These are phyloP conservation scores for Blastobasis lacticolella DNA, from an alignment of 2,888 invertebrate species.

Conservation along the genomic window DNA sequence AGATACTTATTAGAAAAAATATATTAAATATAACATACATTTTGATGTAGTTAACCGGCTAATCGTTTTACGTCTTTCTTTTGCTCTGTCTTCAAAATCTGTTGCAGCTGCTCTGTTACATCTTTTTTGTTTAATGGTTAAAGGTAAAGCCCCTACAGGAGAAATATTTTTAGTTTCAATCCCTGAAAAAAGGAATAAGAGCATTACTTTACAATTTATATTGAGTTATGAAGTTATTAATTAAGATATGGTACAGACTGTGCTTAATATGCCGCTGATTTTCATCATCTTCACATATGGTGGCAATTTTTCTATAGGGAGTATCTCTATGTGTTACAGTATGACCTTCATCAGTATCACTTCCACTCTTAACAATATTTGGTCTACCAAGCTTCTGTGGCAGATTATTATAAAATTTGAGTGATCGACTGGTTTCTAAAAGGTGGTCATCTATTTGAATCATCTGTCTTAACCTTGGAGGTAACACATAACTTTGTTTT, in stretches of 20 bases:
- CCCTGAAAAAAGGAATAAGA: slow-evolving; percentile 1
- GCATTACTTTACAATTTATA: neutral
- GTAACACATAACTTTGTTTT: slow-evolving; percentile 26
- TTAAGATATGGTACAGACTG: slow-evolving; percentile 31
- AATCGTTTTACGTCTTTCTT: slow-evolving; percentile 24
- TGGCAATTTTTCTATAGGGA: slow-evolving; percentile 50
- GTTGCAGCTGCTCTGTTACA: slow-evolving; percentile 25
- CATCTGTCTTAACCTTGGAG: slow-evolving; percentile 46
- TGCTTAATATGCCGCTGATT: slow-evolving; percentile 36
- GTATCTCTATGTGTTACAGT: slow-evolving; percentile 27
- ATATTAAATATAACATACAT: slow-evolving; percentile 26
- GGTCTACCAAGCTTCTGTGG: neutral
- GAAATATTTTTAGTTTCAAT: slow-evolving; percentile 9
- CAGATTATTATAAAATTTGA: slow-evolving; percentile 19
- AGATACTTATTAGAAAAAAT: neutral
- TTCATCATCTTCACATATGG: slow-evolving; percentile 53
- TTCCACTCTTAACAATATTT: neutral
- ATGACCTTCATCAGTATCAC: slow-evolving; percentile 16
- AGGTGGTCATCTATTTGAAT: slow-evolving; percentile 40
- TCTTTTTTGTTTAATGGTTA: slow-evolving; percentile 15
- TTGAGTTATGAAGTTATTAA: neutral
- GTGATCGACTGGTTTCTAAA: slow-evolving; percentile 32
- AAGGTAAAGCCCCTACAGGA: slow-evolving; percentile 25
- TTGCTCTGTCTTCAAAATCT: slow-evolving; percentile 14
- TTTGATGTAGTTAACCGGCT: slow-evolving; percentile 32